Evolutionary conservation across 1,140 invertebrate genomes (phyloP).

Genomic region (Arion vulgaris): DNA sequence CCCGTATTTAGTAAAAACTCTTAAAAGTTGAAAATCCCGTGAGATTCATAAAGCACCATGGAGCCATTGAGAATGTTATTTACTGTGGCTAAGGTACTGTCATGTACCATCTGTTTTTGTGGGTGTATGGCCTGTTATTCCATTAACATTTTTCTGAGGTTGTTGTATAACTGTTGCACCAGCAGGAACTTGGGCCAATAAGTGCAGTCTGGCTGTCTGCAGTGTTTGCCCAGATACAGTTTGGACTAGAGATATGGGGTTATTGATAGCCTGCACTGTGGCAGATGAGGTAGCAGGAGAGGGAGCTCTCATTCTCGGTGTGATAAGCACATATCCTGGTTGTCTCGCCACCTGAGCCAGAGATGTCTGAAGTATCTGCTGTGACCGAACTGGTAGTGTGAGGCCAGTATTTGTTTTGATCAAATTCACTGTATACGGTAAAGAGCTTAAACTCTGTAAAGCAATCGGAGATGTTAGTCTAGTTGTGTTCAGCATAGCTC

Average conservation of each 20-base stretch:
- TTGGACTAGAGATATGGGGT: slow-evolving; percentile 32
- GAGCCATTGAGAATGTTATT: background rate
- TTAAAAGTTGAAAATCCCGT: no score
- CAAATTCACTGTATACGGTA: slow-evolving; percentile 36
- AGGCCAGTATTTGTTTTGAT: slow-evolving; percentile 36
- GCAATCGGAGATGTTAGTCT: slow-evolving; percentile 30
- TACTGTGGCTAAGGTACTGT: background rate
- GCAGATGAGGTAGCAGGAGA: background rate
- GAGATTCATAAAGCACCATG: background rate
- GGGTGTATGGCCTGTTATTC: slow-evolving; percentile 1
- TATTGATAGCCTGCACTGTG: slow-evolving; percentile 14
- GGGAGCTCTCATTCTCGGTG: slow-evolving; percentile 15
- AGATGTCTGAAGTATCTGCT: slow-evolving; percentile 35
- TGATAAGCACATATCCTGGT: slow-evolving; percentile 36
- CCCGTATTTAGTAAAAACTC: no score
- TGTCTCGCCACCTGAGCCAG: slow-evolving; percentile 34
- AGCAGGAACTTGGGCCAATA: slow-evolving; percentile 32
- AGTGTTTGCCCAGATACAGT: background rate
- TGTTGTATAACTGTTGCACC: slow-evolving; percentile 32
- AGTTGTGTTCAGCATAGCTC: slow-evolving; percentile 30
- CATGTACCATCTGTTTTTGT: slow-evolving; percentile 19
- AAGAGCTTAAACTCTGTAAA: slow-evolving; percentile 23
- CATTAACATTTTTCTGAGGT: slow-evolving; percentile 28
- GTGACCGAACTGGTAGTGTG: slow-evolving; percentile 16
- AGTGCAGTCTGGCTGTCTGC: slow-evolving; percentile 27